Conservation (phyloP, 2,797 vertebrate genomes). For the Phoeniculus purpureus region DNA sequence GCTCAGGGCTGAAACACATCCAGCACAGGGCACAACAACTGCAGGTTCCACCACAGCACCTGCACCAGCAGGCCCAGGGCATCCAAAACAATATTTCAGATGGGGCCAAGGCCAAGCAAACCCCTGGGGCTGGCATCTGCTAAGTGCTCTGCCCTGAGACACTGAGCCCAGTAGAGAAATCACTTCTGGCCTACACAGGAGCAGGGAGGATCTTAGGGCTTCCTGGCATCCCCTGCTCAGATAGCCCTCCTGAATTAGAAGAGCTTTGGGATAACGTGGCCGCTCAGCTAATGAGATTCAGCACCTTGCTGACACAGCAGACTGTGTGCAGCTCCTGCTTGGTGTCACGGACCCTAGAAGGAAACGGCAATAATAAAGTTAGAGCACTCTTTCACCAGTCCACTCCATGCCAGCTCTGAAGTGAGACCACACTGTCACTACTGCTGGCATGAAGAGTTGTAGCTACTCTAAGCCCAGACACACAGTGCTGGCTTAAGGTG, state of each 20-base stretch:
- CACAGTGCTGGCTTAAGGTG: neutral
- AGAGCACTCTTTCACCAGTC: neutral
- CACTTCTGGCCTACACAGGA: neutral
- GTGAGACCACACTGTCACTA: neutral
- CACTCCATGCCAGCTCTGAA: neutral
- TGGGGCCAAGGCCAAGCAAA: neutral
- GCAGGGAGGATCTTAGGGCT: neutral
- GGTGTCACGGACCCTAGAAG: neutral
- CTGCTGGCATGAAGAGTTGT: neutral
- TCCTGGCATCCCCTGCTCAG: neutral
- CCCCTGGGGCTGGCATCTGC: neutral
- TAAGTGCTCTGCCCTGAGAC: neutral
- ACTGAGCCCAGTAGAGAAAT: neutral
- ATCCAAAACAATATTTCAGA: neutral
- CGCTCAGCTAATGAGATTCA: neutral
- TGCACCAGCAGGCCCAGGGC: neutral
- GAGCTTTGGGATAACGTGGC: neutral
- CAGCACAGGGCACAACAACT: neutral
- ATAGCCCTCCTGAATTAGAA: neutral
- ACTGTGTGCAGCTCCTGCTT: neutral
- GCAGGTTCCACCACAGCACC: neutral
- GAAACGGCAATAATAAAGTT: constrained; percentile 44
- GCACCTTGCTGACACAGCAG: fast-evolving
- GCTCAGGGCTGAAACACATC: neutral
- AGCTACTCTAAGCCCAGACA: neutral